These are phyloP conservation scores for Cremastinae sp. DNA, from an alignment of 2,888 invertebrate species.

Conservation along the genomic window DNA sequence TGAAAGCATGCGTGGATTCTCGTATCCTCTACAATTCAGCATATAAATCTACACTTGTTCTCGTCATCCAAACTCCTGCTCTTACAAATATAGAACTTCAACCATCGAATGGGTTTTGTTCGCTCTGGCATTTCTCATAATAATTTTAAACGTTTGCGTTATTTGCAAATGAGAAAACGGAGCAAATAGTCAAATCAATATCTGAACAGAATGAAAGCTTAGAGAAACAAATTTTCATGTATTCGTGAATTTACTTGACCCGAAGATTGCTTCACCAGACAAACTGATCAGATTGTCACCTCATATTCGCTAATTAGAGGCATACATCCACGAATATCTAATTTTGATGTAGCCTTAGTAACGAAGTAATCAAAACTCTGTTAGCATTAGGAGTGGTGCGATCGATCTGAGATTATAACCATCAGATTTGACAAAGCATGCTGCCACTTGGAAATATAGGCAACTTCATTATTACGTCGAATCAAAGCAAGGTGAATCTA, in stretches of 20 bases:
- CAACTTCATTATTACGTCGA: constrained; percentile 14
- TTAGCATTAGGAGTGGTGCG: constrained; percentile 22
- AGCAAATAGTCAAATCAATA: too few relatives aligned
- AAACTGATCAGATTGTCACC: constrained; percentile 28
- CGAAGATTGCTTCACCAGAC: constrained; percentile 14
- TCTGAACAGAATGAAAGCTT: background rate
- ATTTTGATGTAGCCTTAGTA: constrained; percentile 7
- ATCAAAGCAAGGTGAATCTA: constrained; percentile 60
- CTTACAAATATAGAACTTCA: background rate
- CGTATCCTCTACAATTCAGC: background rate
- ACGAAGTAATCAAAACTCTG: constrained; percentile 46
- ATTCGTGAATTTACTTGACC: background rate
- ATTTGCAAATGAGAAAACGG: too few relatives aligned
- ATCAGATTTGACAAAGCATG: constrained; percentile 11
- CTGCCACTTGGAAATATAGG: constrained; percentile 15
- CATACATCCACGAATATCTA: constrained; percentile 16
- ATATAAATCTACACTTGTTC: background rate
- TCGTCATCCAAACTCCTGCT: constrained; percentile 1
- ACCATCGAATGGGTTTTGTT: constrained; percentile 33
- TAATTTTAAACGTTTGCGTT: background rate
- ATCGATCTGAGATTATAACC: constrained; percentile 43
- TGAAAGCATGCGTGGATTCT: constrained; percentile 7
- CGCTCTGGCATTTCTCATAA: constrained; percentile 3
- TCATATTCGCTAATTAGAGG: constrained; percentile 29
- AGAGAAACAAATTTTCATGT: background rate